A percentile compares a stretch with the other conserved stretches of the same genome.
phyloP scores from a whole-genome alignment of 2,797 vertebrate genomes.

The Darevskia mixta region DNA sequence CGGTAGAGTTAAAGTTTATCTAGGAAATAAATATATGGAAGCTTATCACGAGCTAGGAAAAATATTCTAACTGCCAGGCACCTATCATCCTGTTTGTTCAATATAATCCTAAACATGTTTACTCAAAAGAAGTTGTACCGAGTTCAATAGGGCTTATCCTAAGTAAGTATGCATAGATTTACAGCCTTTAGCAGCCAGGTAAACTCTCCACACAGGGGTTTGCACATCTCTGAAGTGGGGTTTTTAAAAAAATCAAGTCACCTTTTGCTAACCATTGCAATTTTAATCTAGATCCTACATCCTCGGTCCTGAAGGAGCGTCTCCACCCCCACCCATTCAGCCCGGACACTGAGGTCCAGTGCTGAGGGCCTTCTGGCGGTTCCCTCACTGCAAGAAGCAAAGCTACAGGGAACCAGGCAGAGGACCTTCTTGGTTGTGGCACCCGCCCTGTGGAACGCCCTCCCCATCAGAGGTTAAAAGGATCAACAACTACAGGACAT shows the following conservation, averaged over 20 bases:
- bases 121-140: no score
- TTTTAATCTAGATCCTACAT: background rate
- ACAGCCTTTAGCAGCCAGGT: background rate
- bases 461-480: no score
- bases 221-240: background rate
- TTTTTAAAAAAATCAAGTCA: slow-evolving; percentile 33
- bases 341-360: no score
- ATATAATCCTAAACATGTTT: background rate
- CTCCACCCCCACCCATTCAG: no score
- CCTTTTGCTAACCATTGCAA: background rate
- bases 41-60: background rate
- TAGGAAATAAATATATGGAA: background rate
- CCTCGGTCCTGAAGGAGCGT: no score
- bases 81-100: background rate
- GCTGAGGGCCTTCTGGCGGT: no score
- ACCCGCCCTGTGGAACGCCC: no score
- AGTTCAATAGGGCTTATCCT: background rate
- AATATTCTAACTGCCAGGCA: background rate
- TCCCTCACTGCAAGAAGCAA: no score
- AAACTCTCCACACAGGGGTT: background rate
- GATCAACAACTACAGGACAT: no score
- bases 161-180: background rate
- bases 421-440: no score
- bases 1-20: background rate
- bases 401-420: no score